Base-by-base conservation (phyloP, 2,888 invertebrate species). In the Epirrhoe tristata region DNA sequence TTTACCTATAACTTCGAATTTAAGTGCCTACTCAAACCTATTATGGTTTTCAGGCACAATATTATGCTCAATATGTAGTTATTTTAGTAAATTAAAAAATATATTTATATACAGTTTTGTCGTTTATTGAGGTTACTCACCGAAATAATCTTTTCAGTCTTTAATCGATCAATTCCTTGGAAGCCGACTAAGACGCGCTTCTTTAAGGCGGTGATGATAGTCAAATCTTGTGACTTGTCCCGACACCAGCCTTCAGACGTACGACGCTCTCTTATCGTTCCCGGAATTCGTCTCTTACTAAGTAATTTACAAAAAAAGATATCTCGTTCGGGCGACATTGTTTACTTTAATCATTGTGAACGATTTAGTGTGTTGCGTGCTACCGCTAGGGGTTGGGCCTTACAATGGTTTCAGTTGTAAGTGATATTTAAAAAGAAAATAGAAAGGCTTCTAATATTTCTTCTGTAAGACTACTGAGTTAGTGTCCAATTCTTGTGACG, bases 291-390 rank as follows among this genome's bases (percentile, higher is more conserved):
- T 88, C 87, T 88, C 84, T 86, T 86, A 88, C 89, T 85, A 82
- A 89, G 88, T 91, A 90, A 90, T 90, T 88, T 83, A 86, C 83
- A 87, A 88, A 89, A 85, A 88, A 86, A 86, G 82, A 86, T 85
- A 85, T 84, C 87, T 86, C 80, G 81, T 83, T 81, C 74, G 75
- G 83, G 86, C 74, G 79, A 83, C 86, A 84, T 84, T 90, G 89
- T 88, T 90, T 85, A 82, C 84, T 89, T 87, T 87, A 87, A 88
- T 89, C 81, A 81, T 85, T 84, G 83, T 83, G 84, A 87, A 80
- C 84, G 87, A 88, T 86, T 88, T 87, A 86, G 81, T 80, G 75
- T 82, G 81, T 83, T 74, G 75, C 77, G 73, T 74, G 75, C 68
- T 71, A 69, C 76, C 79, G 75, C 55, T 61, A 5, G 32, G 48